Percentiles rank a stretch among this genome's conserved stretches.
These are phyloP conservation scores for Nephrotoma guestfalica DNA, from an alignment of 2,888 invertebrate genomes.

Conservation along the genomic window DNA sequence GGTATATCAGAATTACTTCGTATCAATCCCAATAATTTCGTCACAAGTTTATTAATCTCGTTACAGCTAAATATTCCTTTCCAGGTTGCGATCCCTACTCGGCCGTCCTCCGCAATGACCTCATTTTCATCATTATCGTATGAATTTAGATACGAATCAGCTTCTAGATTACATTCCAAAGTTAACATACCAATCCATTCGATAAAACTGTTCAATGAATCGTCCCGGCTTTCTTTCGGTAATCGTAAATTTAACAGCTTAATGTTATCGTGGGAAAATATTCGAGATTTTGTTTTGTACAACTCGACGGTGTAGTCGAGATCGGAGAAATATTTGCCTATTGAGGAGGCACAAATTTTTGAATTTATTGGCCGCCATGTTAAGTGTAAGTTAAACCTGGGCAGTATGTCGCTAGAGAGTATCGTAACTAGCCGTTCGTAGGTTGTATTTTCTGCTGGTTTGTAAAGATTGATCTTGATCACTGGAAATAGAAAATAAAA, in stretches of 20 bases:
- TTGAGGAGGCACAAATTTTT: conserved; percentile 40
- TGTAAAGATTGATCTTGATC: conserved; percentile 11
- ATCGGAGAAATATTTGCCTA: conserved; percentile 40
- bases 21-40: conserved; percentile 20
- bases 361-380: conserved; percentile 37
- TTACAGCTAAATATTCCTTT: conserved; percentile 36
- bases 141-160: conserved; percentile 22
- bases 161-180: conserved; percentile 29
- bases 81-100: conserved; percentile 18
- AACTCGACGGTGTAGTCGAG: conserved; percentile 31
- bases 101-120: neutral
- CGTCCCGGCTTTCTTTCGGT: conserved; percentile 22
- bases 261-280: conserved; percentile 25
- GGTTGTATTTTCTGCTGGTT: conserved; percentile 8
- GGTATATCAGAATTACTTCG: conserved; percentile 20
- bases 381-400: conserved; percentile 11
- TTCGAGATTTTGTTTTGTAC: conserved; percentile 29
- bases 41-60: conserved; percentile 27
- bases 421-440: conserved; percentile 9
- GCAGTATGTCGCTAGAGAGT: conserved; percentile 6
- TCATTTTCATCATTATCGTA: conserved; percentile 13
- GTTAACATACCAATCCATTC: conserved; percentile 42
- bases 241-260: conserved; percentile 17
- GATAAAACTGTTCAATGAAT: conserved; percentile 26
- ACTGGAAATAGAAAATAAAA: conserved; percentile 8